Conservation (phyloP, 2,113 vertebrate species). For the Delphinapterus leucas region DNA sequence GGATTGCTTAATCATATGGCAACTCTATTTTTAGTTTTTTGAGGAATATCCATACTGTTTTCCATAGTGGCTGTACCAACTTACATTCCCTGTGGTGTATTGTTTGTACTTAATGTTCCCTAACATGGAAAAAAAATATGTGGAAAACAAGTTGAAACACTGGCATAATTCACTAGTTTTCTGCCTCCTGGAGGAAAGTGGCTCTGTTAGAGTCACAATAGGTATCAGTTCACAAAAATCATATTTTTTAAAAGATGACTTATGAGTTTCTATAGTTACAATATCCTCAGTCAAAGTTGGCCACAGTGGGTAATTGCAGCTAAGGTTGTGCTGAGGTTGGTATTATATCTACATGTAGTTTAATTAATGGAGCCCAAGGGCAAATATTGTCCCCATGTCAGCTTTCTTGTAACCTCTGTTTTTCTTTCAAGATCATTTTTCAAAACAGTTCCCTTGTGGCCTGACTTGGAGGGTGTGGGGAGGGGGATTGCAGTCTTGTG, state of each 20-base stretch:
- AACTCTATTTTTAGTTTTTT: not conserved
- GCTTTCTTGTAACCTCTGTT: not conserved
- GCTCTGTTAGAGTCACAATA: not conserved
- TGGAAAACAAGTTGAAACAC: not conserved
- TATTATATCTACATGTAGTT: not conserved
- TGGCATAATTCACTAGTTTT: not conserved
- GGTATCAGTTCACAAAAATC: not conserved
- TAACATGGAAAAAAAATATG: not conserved
- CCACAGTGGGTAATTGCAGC: not conserved
- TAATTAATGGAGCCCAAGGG: not conserved
- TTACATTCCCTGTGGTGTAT: not conserved
- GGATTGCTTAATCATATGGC: not conserved
- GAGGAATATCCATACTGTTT: not conserved
- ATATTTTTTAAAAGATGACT: not conserved
- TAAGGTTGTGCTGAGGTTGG: not conserved
- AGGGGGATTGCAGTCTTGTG: slow-evolving; percentile 42
- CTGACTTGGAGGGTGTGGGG: not conserved
- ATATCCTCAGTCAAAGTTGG: not conserved
- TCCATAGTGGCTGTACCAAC: not conserved
- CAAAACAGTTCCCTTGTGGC: slow-evolving; percentile 24
- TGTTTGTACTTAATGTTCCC: not conserved
- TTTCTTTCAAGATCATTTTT: slow-evolving; percentile 43
- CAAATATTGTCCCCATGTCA: not conserved
- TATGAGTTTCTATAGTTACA: not conserved
- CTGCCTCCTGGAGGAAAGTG: not conserved